Conservation (phyloP, 2,888 invertebrate species). For the Andrena haemorrhoa region DNA sequence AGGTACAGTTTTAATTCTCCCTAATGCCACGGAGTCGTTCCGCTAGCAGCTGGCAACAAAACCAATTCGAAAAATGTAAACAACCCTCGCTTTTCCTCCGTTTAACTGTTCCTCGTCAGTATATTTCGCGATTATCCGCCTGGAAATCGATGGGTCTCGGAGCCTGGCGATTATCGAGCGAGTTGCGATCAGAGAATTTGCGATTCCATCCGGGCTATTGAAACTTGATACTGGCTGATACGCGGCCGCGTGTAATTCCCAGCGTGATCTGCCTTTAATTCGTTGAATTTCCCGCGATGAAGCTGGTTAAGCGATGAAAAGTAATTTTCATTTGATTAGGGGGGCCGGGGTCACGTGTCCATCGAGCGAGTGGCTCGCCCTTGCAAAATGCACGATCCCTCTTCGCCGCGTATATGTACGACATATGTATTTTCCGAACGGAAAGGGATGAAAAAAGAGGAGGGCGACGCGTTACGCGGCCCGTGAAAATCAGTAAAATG, state of each 20-base stretch:
- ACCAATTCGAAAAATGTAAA: slow-evolving; percentile 54
- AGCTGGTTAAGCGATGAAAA: slow-evolving; percentile 35
- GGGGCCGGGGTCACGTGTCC: background rate
- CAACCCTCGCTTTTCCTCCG: background rate
- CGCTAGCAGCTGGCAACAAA: slow-evolving; percentile 30
- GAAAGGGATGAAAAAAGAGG: background rate
- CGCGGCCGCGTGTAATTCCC: slow-evolving; percentile 35
- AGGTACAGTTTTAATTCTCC: slow-evolving; percentile 17
- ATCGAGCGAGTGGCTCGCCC: background rate
- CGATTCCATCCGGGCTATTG: slow-evolving; percentile 41
- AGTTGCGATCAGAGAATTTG: background rate
- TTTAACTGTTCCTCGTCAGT: background rate
- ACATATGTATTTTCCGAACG: slow-evolving; percentile 18
- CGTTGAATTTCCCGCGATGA: slow-evolving; percentile 31
- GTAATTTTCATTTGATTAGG: slow-evolving; percentile 40
- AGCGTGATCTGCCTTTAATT: background rate
- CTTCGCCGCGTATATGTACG: background rate
- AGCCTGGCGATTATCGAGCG: background rate
- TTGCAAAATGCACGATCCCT: slow-evolving; percentile 34
- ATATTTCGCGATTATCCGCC: slow-evolving; percentile 13
- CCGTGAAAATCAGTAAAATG: slow-evolving; percentile 61
- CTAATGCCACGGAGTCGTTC: slow-evolving; percentile 26
- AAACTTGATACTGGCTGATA: slow-evolving; percentile 49
- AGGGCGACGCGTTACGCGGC: slow-evolving; percentile 11
- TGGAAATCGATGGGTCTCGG: slow-evolving; percentile 14